A percentile compares a stretch with the other conserved stretches of the same genome.
Conservation (phyloP, 2,888 invertebrate genomes). For the Pseudococcus viburni region DNA sequence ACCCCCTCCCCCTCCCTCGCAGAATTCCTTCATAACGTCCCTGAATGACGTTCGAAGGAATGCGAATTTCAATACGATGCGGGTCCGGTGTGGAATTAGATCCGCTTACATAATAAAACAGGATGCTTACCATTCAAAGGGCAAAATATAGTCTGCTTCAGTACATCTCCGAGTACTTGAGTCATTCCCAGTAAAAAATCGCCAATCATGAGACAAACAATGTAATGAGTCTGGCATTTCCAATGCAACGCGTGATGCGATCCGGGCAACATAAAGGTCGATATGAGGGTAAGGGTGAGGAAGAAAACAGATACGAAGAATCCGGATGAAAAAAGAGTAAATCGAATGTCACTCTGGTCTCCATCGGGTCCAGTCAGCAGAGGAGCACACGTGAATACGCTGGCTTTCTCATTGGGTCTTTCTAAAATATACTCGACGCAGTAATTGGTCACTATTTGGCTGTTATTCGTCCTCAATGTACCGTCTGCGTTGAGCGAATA, state of each 20-base stretch:
- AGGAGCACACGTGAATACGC: constrained; percentile 76
- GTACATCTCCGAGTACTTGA: constrained; percentile 78
- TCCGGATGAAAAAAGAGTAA: constrained; percentile 83
- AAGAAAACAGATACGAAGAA: constrained; percentile 86
- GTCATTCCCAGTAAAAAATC: constrained; percentile 85
- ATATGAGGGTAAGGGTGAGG: constrained; percentile 84
- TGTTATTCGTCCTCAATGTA: constrained; percentile 72
- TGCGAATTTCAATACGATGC: neutral
- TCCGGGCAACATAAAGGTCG: constrained; percentile 84
- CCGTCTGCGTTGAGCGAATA: constrained; percentile 74
- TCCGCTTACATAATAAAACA: neutral
- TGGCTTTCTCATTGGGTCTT: constrained; percentile 71
- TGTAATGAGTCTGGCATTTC: constrained; percentile 90
- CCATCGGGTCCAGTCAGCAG: neutral
- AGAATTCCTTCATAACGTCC: too few species aligned
- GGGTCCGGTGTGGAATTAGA: neutral
- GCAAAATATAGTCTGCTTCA: constrained; percentile 62
- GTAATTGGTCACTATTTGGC: constrained; percentile 70
- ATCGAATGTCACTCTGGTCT: constrained; percentile 73
- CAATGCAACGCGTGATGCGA: constrained; percentile 90
- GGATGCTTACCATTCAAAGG: constrained; percentile 79
- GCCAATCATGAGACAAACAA: constrained; percentile 85
- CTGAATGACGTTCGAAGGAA: neutral
- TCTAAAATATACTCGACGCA: constrained; percentile 72
- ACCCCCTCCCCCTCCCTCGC: too few species aligned